A percentile compares a stretch with the other conserved stretches of the same genome.
Conservation (phyloP, 2,113 vertebrate genomes). For the Atherinomorus stipes region DNA sequence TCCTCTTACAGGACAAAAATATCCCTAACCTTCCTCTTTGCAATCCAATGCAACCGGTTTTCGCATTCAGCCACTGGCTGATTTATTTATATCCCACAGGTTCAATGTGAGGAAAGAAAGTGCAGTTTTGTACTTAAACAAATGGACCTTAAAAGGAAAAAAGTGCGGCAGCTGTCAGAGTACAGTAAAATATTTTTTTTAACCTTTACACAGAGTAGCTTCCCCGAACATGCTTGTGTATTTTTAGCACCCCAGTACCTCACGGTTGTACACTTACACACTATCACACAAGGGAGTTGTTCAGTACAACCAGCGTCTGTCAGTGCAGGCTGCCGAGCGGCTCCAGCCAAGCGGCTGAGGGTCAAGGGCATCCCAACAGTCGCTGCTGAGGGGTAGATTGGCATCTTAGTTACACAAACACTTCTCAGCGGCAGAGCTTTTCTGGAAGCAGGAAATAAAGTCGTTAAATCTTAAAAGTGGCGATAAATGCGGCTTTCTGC, state of each 20-base stretch:
- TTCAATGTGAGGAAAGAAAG: conserved; percentile 13
- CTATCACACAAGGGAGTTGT: conserved; percentile 38
- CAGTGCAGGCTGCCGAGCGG: conserved; percentile 13
- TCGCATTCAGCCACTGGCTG: conserved; percentile 37
- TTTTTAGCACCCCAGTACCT: conserved; percentile 29
- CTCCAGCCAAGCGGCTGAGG: conserved; percentile 37
- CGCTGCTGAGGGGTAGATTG: conserved; percentile 32
- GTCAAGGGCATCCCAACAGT: conserved; percentile 55
- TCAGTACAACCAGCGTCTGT: background rate
- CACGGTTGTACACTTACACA: conserved; percentile 24
- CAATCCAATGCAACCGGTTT: conserved; percentile 16
- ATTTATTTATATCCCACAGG: conserved; percentile 73
- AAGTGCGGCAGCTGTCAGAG: conserved; percentile 20
- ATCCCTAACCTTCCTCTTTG: conserved; percentile 1
- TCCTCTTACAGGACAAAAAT: conserved; percentile 1
- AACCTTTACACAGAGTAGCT: conserved; percentile 22
- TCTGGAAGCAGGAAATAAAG: conserved; percentile 25
- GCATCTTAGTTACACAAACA: conserved; percentile 51
- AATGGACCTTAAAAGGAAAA: conserved; percentile 64
- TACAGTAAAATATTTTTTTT: conserved; percentile 22
- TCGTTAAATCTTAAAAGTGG: conserved; percentile 22
- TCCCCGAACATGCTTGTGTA: conserved; percentile 4
- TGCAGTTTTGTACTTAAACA: conserved; percentile 42
- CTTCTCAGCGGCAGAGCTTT: conserved; percentile 31
- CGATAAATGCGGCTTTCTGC: background rate